A percentile compares a stretch with the other conserved stretches of the same genome.
Conservation (phyloP, 2,888 invertebrate species). For the Nudaria mundana region DNA sequence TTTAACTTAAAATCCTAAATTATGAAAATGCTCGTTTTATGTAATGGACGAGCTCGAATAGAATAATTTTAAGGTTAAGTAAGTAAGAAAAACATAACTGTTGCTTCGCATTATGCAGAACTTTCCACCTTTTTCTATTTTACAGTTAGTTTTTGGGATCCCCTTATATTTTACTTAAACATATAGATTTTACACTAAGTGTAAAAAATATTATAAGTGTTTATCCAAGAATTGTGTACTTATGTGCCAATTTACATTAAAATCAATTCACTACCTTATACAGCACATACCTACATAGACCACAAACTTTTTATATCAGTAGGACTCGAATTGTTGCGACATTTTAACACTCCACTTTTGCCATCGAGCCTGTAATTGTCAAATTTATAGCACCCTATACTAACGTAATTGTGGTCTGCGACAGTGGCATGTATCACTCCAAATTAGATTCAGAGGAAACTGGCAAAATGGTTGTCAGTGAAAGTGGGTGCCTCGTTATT, state of each 20-base stretch:
- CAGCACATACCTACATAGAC: too few species aligned
- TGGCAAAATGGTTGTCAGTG: conserved; percentile 56
- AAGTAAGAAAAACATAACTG: background rate
- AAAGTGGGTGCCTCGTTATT: conserved; percentile 47
- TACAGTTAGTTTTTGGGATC: too few species aligned
- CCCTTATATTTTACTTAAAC: too few species aligned
- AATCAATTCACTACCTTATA: too few species aligned
- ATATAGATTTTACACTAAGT: too few species aligned
- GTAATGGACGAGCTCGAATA: too few species aligned
- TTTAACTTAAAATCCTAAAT: background rate
- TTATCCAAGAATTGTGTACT: too few species aligned
- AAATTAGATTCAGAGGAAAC: conserved; percentile 72
- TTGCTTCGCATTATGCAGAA: background rate
- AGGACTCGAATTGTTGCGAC: conserved; percentile 34
- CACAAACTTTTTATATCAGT: too few species aligned
- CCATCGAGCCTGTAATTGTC: conserved; percentile 72
- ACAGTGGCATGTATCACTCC: conserved; percentile 70
- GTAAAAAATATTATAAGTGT: too few species aligned
- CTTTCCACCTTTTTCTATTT: background rate
- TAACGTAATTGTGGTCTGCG: conserved; percentile 73
- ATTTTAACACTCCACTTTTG: conserved; percentile 60
- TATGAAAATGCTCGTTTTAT: background rate
- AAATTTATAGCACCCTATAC: conserved; percentile 75
- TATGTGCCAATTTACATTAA: too few species aligned
- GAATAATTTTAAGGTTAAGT: too few species aligned